Conservation (phyloP, 2,888 invertebrate species). For the Dendrolimus pini region DNA sequence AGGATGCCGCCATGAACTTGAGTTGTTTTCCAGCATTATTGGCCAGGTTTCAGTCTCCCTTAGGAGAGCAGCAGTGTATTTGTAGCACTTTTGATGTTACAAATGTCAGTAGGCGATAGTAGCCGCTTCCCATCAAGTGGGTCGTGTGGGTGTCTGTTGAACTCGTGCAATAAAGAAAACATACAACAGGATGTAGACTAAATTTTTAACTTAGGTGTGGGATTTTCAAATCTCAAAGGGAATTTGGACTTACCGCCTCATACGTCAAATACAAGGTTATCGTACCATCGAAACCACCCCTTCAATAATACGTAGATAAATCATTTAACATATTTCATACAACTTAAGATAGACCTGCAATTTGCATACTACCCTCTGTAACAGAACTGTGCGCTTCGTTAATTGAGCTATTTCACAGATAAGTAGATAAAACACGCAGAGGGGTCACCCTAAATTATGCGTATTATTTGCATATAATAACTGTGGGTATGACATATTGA, state of each 20-base stretch:
- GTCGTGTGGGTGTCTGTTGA: too few species aligned
- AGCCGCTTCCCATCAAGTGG: too few species aligned
- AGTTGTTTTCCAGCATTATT: too few species aligned
- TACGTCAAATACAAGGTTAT: not conserved
- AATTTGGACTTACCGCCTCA: not conserved
- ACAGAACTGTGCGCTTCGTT: conserved; percentile 39
- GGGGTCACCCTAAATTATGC: conserved; percentile 65
- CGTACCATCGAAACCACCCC: conserved; percentile 8
- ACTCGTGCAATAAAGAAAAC: too few species aligned
- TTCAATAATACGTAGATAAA: conserved; percentile 40
- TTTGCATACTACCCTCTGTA: conserved; percentile 27
- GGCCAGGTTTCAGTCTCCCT: too few species aligned
- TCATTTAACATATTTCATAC: conserved; percentile 67
- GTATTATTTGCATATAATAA: conserved; percentile 74
- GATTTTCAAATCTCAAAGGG: too few species aligned
- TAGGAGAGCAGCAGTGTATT: too few species aligned
- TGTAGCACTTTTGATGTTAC: too few species aligned
- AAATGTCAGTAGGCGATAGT: too few species aligned
- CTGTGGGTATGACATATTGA: conserved; percentile 55
- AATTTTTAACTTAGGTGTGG: too few species aligned
- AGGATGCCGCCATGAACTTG: too few species aligned
- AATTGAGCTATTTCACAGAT: conserved; percentile 75
- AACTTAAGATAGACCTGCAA: conserved; percentile 40
- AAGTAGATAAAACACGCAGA: conserved; percentile 73
- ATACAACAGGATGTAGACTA: too few species aligned